phyloP scores from a whole-genome alignment of 2,797 vertebrate genomes.

The Chrosomus eos region DNA sequence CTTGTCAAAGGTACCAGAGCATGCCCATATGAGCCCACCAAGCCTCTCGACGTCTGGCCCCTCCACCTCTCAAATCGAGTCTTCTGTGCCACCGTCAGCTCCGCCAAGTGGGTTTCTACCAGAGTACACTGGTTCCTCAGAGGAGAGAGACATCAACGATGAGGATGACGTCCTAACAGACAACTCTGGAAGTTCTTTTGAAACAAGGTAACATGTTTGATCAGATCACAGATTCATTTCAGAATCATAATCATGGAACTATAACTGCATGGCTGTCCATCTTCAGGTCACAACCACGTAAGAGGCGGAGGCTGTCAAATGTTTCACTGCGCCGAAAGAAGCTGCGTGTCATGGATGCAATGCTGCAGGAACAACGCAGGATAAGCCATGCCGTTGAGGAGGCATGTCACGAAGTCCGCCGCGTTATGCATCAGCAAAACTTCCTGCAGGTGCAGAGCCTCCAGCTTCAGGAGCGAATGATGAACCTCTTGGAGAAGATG shows the following conservation, averaged over 20 bases:
- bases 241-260: not conserved
- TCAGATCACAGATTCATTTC: not conserved
- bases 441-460: constrained; percentile 95
- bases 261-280: constrained; percentile 19
- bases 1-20: constrained; percentile 90
- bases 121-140: constrained; percentile 90
- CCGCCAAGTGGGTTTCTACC: constrained; percentile 87
- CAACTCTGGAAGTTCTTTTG: constrained; percentile 87
- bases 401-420: constrained; percentile 91
- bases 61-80: constrained; percentile 87
- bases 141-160: constrained; percentile 88
- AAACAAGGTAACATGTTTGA: constrained; percentile 77
- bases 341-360: constrained; percentile 90
- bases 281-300: constrained; percentile 76
- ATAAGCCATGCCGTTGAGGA: constrained; percentile 92
- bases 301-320: constrained; percentile 80
- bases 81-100: constrained; percentile 83
- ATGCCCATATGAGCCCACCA: constrained; percentile 81
- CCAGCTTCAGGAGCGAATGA: constrained; percentile 97
- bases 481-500: constrained; percentile 97
- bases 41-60: constrained; percentile 84
- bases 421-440: constrained; percentile 95
- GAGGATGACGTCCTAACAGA: constrained; percentile 88
- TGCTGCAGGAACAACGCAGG: constrained; percentile 91
- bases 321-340: constrained; percentile 86